A percentile compares a stretch with the other conserved stretches of the same genome.
These are phyloP conservation scores for Menidia menidia DNA, from an alignment of 2,797 vertebrate species.

Conservation along the genomic window DNA sequence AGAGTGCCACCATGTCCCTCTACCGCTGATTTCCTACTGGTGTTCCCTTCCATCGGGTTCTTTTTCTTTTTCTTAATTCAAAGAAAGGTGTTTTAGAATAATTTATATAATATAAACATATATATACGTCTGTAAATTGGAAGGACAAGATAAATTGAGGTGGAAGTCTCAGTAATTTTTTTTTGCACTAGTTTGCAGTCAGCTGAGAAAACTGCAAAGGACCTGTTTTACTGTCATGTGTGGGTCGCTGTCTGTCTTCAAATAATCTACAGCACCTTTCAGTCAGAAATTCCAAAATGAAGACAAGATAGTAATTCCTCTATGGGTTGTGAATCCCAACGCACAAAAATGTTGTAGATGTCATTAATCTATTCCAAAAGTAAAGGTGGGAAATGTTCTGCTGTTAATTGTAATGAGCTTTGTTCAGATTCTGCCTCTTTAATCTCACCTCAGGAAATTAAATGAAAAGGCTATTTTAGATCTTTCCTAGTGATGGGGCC, in stretches of 20 bases:
- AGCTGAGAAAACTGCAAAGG: neutral
- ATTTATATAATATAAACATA: neutral
- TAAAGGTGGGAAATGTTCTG: neutral
- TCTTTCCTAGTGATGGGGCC: neutral
- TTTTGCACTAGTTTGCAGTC: constrained; percentile 7
- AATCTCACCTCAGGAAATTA: neutral
- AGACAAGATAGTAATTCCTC: neutral
- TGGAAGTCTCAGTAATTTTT: constrained; percentile 24
- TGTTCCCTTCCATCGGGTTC: neutral
- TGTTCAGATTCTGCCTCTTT: neutral
- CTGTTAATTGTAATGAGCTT: neutral
- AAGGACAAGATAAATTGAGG: constrained; percentile 28
- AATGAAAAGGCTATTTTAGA: neutral
- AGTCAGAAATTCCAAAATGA: neutral
- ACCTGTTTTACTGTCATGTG: constrained; percentile 23
- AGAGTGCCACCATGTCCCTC: constrained; percentile 86
- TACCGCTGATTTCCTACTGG: constrained; percentile 81
- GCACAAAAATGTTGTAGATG: constrained; percentile 11
- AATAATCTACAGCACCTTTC: neutral
- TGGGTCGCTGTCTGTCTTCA: constrained; percentile 1
- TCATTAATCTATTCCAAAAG: neutral
- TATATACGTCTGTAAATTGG: neutral
- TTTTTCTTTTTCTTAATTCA: neutral
- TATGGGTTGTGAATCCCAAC: neutral
- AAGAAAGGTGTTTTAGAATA: neutral